phyloP scores from a whole-genome alignment of 2,113 vertebrate genomes.

The Grallaria varia region DNA sequence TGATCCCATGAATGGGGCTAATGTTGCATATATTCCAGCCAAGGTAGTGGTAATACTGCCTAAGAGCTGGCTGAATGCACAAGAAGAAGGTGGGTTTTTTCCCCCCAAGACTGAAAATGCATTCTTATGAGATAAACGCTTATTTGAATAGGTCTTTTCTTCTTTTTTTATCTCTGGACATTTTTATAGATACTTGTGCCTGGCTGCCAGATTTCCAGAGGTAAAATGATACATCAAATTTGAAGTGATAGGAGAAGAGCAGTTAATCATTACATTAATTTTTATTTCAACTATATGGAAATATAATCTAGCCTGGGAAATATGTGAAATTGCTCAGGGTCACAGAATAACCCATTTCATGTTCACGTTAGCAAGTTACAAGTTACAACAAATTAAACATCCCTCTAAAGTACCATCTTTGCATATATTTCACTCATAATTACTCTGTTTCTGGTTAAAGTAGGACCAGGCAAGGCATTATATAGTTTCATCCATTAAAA shows the following conservation, averaged over 20 bases:
- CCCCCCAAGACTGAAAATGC: neutral
- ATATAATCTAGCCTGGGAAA: neutral
- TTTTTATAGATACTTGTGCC: neutral
- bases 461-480: neutral
- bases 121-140: neutral
- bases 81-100: neutral
- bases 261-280: constrained; percentile 2
- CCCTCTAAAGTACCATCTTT: neutral
- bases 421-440: neutral
- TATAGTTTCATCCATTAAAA: neutral
- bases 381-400: neutral
- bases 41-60: neutral
- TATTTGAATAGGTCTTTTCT: neutral
- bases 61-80: neutral
- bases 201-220: neutral
- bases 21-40: neutral
- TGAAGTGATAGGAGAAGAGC: neutral
- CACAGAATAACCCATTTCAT: neutral
- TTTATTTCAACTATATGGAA: constrained; percentile 27
- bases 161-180: neutral
- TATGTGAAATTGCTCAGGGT: neutral
- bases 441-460: neutral
- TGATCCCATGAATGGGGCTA: rapidly evolving
- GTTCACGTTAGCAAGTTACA: neutral
- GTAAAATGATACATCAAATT: neutral